Conservation (phyloP, 2,797 vertebrate genomes). For the Leucoraja ocellata region DNA sequence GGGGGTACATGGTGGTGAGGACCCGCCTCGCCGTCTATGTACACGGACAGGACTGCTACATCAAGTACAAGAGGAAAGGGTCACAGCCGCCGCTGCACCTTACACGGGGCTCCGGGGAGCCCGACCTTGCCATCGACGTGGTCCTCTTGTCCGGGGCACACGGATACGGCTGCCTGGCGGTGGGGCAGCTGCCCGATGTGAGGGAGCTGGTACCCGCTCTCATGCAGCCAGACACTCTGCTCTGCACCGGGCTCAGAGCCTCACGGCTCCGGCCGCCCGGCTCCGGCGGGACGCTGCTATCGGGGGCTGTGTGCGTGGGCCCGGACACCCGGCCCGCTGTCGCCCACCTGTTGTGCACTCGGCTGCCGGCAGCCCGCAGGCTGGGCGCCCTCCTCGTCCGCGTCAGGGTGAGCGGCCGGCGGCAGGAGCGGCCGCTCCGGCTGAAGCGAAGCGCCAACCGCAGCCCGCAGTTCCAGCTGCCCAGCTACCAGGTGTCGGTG, state of each 20-base stretch:
- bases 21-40: not conserved
- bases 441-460: conserved; percentile 62
- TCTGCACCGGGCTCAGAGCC: not conserved
- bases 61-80: not conserved
- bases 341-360: not conserved
- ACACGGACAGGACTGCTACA: conserved; percentile 9
- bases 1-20: conserved; percentile 34
- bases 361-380: conserved; percentile 32
- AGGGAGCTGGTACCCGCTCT: not conserved
- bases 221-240: not conserved
- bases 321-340: not conserved
- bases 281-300: not conserved
- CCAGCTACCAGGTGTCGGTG: conserved; percentile 85
- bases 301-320: not conserved
- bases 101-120: no score
- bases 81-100: not conserved
- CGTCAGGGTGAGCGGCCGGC: not conserved
- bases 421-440: conserved; percentile 41
- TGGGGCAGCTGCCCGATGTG: not conserved
- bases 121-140: not conserved
- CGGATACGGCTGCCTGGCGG: conserved; percentile 20
- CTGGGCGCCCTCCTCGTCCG: conserved; percentile 1
- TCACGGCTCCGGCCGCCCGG: not conserved
- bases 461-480: conserved; percentile 79
- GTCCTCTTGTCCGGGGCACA: not conserved